Percentiles rank a stretch among this genome's conserved stretches.
phyloP scores from a whole-genome alignment of 2,888 invertebrate species.

The Formica aserva region DNA sequence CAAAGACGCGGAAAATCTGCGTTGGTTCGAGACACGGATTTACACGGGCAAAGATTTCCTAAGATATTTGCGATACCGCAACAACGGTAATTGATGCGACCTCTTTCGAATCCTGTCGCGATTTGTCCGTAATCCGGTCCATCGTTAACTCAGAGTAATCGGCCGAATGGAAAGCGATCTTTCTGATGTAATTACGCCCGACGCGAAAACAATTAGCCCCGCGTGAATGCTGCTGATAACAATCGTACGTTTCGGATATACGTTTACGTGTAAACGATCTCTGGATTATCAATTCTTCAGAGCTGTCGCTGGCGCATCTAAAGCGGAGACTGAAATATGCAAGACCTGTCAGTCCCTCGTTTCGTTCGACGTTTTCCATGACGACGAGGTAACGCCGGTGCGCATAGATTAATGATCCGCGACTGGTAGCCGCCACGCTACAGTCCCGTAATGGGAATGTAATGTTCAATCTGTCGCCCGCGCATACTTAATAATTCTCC shows the following conservation, averaged over 20 bases:
- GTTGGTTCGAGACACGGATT: slow-evolving; percentile 7
- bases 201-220: slow-evolving; percentile 18
- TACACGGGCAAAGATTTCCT: not conserved
- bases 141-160: not conserved
- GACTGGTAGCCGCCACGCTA: slow-evolving; percentile 59
- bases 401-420: slow-evolving; percentile 68
- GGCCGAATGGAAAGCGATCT: not conserved
- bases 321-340: slow-evolving; percentile 28
- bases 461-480: slow-evolving; percentile 72
- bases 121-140: not conserved
- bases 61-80: not conserved
- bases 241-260: not conserved
- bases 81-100: slow-evolving; percentile 26
- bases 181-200: not conserved
- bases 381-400: slow-evolving; percentile 59
- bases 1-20: not conserved
- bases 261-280: slow-evolving; percentile 31
- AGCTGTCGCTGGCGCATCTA: not conserved
- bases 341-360: slow-evolving; percentile 38
- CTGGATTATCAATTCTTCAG: slow-evolving; percentile 39
- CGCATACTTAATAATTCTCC: slow-evolving; percentile 74
- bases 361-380: slow-evolving; percentile 60
- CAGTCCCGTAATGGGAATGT: slow-evolving; percentile 68
- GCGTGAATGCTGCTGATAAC: not conserved
- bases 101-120: not conserved